A percentile compares a stretch with the other conserved stretches of the same genome.
These are phyloP conservation scores for Danio jaintianensis DNA, from an alignment of 2,797 vertebrate species.

Conservation along the genomic window DNA sequence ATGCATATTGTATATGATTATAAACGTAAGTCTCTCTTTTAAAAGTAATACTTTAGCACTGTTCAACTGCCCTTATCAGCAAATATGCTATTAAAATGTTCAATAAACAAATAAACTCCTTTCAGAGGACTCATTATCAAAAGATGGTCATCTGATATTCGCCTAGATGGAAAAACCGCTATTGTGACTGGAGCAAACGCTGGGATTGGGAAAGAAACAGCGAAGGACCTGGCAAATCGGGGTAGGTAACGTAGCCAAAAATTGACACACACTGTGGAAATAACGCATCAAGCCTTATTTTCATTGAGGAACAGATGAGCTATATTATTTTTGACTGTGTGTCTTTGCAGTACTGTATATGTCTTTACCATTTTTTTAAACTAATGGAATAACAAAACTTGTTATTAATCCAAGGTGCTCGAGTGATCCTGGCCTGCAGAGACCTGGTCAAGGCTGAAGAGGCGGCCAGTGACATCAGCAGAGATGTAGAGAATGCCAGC, in stretches of 20 bases:
- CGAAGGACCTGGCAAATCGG: conserved; percentile 74
- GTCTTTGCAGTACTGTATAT: background rate
- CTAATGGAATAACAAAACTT: background rate
- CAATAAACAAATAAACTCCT: background rate
- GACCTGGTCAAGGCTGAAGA: conserved; percentile 75
- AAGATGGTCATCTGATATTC: conserved; percentile 73
- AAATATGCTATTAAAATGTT: background rate
- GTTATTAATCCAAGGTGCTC: conserved; percentile 65
- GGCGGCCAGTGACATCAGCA: conserved; percentile 73
- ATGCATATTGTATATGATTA: background rate
- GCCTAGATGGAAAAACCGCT: conserved; percentile 77
- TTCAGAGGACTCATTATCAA: conserved; percentile 70
- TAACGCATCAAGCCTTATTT: background rate
- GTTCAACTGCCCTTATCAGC: background rate
- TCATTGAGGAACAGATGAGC: background rate
- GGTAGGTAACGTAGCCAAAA: conserved; percentile 62
- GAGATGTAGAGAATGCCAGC: conserved; percentile 68
- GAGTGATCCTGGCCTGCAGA: conserved; percentile 79
- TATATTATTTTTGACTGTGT: background rate
- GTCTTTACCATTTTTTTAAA: background rate
- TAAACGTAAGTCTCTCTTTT: background rate
- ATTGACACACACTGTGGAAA: background rate
- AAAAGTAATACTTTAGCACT: background rate
- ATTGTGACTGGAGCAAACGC: conserved; percentile 75
- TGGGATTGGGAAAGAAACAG: conserved; percentile 79